These are phyloP conservation scores for Calliphora vomitoria DNA, from an alignment of 2,888 invertebrate species.

Conservation along the genomic window DNA sequence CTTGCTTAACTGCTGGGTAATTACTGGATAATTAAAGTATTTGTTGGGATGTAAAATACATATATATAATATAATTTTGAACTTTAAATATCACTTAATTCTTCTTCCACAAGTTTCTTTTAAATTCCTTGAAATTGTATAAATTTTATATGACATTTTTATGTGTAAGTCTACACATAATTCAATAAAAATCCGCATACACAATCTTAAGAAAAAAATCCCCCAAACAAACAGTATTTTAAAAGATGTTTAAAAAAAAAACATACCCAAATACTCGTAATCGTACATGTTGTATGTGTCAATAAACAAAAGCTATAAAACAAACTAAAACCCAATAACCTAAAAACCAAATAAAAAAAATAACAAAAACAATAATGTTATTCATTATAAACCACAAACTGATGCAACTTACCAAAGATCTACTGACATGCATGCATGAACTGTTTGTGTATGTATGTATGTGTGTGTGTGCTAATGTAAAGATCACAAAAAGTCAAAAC, in stretches of 20 bases:
- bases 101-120: neutral
- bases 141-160: neutral
- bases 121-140: neutral
- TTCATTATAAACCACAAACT: slow-evolving; percentile 73
- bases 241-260: slow-evolving; percentile 3
- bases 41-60: no score
- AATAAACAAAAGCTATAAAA: slow-evolving; percentile 31
- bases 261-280: slow-evolving; percentile 45
- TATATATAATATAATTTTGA: no score
- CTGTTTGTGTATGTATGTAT: neutral
- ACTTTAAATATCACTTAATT: no score
- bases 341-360: slow-evolving; percentile 38
- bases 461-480: neutral
- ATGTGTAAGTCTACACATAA: neutral
- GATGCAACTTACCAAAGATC: slow-evolving; percentile 69
- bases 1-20: no score
- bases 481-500: slow-evolving; percentile 28
- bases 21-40: no score
- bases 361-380: slow-evolving; percentile 3
- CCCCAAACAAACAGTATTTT: neutral
- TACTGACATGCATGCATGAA: slow-evolving; percentile 35
- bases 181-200: neutral
- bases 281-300: slow-evolving; percentile 4
- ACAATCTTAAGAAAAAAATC: neutral
- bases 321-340: slow-evolving; percentile 50